Conservation (phyloP, 2,113 vertebrate genomes). For the Corythornis madagascariensis region DNA sequence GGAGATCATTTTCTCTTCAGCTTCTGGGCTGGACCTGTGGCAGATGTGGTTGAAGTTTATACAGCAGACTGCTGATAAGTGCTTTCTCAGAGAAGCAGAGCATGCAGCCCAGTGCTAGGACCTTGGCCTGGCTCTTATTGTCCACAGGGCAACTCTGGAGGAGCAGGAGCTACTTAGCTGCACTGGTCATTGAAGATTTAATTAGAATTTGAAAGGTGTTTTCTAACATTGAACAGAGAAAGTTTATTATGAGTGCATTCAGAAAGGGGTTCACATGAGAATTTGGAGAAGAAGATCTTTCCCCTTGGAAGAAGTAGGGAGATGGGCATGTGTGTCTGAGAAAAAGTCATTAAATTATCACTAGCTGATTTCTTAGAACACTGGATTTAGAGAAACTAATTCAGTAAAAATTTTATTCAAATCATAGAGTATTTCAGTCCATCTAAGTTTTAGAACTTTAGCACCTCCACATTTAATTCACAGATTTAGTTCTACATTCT, state of each 20-base stretch:
- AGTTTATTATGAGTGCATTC: not conserved
- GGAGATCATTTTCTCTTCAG: not conserved
- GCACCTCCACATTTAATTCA: not conserved
- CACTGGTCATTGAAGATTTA: too few species aligned
- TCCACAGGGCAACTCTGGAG: not conserved
- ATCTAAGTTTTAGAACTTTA: not conserved
- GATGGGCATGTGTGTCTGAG: accelerated
- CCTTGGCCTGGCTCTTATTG: too few species aligned
- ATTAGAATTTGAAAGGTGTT: not conserved
- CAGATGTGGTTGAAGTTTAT: not conserved
- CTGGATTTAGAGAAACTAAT: not conserved
- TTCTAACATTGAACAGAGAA: not conserved
- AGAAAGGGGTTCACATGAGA: not conserved
- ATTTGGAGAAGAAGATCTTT: not conserved
- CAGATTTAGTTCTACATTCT: not conserved
- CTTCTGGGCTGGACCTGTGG: not conserved
- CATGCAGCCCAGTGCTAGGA: accelerated
- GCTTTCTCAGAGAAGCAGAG: not conserved
- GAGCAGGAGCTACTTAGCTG: not conserved
- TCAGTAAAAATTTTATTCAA: not conserved
- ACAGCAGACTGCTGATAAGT: accelerated
- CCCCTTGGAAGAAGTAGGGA: not conserved
- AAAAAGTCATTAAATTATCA: not conserved
- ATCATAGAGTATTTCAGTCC: not conserved
- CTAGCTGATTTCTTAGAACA: not conserved